Base-by-base conservation (phyloP, 2,797 vertebrate genomes). In the Malacoraja senta region DNA sequence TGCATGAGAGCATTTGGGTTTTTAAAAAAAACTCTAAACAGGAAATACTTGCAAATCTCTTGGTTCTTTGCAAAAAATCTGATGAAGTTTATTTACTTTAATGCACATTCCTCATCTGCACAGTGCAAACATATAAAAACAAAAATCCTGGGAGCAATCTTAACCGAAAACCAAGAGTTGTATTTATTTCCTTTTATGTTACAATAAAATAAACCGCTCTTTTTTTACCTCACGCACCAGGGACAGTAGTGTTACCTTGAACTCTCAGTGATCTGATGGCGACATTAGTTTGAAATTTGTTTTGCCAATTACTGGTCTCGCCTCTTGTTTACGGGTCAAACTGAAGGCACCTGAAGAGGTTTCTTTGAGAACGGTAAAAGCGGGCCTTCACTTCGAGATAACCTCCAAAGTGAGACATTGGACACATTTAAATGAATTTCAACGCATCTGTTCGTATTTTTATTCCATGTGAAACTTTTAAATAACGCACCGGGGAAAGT, bases 41-140 rank as follows among this genome's bases (percentile, higher is more conserved):
- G 97, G 97, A 97, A 97, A 96, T 95, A 96, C 94, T 97, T 97
- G 95, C 94, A 95, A 96, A 96, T 94, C 96, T 96, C 94, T 95
- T 96, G 96, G 96, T 95, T 91, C 96, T 97, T 96, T 96, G 95
- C 97, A 97, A 96, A 97, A 53, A 98, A 98, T 97, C 97, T 97
- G 97, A 98, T 97, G 96, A 97, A 96, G 97, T 98, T 98, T 98
- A 98, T 98, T 98, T 98, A 97, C 98, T 98, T 97, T 97, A 97
- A 97, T 96, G 95, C 97, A 97, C 98, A 98, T 98, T 99, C 98
- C 98, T 98, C 97, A 97, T 98, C 96, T 94, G 96, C 97, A 97
- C 95, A 94, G 96, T 96, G 95, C 96, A 92, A 76, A 76, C 71
- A 92, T 74, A 53, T 74, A 76, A 92, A 92, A 76, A 74, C 44